phyloP scores from a whole-genome alignment of 2,113 vertebrate species.

The Eidolon helvum region DNA sequence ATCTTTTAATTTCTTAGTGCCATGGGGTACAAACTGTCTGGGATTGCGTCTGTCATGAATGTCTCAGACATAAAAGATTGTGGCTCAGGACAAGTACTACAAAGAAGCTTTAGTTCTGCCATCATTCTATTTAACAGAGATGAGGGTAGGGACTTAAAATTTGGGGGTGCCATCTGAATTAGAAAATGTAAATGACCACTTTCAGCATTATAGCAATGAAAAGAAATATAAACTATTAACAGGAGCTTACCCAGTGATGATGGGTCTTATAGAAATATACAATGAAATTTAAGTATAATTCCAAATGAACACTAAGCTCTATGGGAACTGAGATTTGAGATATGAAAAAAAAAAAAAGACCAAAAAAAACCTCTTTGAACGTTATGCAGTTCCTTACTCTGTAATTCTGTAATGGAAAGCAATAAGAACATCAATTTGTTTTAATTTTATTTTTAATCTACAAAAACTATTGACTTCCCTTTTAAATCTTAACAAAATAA shows the following conservation, averaged over 20 bases:
- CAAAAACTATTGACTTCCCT: background rate
- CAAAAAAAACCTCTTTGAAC: background rate
- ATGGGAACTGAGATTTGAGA: constrained; percentile 28
- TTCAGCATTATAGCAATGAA: background rate
- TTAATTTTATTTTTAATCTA: background rate
- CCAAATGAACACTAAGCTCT: background rate
- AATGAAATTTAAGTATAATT: background rate
- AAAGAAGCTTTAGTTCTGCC: constrained; percentile 10
- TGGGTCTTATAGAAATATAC: background rate
- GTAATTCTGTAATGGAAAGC: background rate
- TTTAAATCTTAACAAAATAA: background rate
- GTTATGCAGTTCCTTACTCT: background rate
- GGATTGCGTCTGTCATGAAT: constrained; percentile 30
- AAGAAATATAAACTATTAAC: background rate
- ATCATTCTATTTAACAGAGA: background rate
- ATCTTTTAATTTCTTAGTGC: constrained; percentile 77
- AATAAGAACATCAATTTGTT: background rate
- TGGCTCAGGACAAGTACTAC: background rate
- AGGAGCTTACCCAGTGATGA: background rate
- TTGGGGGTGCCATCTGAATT: background rate
- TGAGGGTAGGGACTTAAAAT: background rate
- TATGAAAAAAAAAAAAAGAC: background rate
- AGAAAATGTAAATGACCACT: background rate
- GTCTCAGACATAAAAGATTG: constrained; percentile 19
- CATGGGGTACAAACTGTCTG: background rate